Base-by-base conservation (phyloP, 2,888 invertebrate genomes). In the Parascotia fuliginaria region DNA sequence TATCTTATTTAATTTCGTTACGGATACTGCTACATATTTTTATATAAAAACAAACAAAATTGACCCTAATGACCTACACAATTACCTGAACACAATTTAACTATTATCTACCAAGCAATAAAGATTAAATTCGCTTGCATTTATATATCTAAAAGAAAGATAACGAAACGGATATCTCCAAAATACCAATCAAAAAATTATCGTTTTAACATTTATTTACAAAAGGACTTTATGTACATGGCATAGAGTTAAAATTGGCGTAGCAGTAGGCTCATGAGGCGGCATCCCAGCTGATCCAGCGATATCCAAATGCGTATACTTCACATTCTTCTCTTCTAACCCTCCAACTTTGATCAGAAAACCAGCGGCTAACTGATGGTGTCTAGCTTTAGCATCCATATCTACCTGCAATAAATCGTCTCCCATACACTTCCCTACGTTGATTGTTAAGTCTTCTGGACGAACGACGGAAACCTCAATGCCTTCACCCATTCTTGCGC, bases 311-410 rank as follows among this genome's bases (percentile, higher is more conserved):
- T 96, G 96, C 0, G 95, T 95, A 81, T 96, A 98, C 65, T 95
- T 96, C 37, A 97, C 76, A 16, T 97, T 97, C 57, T 92, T 92
- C 86, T 97, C 95, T 70, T 97, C 96, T 42, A 98, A 86, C 0
- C 96, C 97, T 0, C 97, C 95, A 1, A 96, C 95, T 84, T 95
- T 93, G 45, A 97, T 95, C 59, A 98, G 87, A 77, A 98, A 98
- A 0, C 89, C 92, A 0, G 87, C 90, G 0, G 90, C 90, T 0
- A 90, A 52, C 57, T 92, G 92, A 58, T 88, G 83, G 86, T 95
- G 79, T 81, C 94, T 73, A 85, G 54, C 63, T 19, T 82, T 87
- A 0, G 81, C 75, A 0, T 85, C 85, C 46, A 73, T 81, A 15
- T 91, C 88, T 0, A 81, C 60, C 34, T 92, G 92, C 0, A 96